These are phyloP conservation scores for Psophia crepitans DNA, from an alignment of 2,113 vertebrate genomes.

Conservation along the genomic window DNA sequence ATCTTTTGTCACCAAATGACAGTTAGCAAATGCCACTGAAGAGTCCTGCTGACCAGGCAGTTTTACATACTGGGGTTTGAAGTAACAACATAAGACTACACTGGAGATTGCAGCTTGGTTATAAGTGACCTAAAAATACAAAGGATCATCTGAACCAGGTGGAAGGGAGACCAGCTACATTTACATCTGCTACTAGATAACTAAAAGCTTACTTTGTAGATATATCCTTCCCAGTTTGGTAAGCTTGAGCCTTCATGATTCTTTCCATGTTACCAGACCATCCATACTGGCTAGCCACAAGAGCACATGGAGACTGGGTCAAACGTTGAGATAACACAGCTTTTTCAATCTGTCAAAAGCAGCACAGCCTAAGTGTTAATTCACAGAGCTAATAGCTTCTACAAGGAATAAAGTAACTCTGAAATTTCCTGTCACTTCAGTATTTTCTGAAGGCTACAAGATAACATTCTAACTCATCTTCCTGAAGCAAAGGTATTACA, in stretches of 20 bases:
- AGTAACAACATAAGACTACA: background rate
- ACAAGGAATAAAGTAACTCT: background rate
- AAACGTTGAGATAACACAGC: conserved; percentile 92
- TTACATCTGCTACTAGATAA: background rate
- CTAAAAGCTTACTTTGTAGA: conserved; percentile 87
- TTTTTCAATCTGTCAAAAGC: conserved; percentile 87
- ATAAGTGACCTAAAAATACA: background rate
- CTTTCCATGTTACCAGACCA: conserved; percentile 99
- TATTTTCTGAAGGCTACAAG: background rate
- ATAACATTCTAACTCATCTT: background rate
- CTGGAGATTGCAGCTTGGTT: background rate
- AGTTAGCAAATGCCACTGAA: background rate
- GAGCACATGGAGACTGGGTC: conserved; percentile 91
- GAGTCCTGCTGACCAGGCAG: background rate
- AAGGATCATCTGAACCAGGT: background rate
- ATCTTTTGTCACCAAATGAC: background rate
- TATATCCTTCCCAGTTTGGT: conserved; percentile 98
- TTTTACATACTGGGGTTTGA: background rate
- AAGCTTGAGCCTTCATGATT: conserved; percentile 99
- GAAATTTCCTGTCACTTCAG: background rate
- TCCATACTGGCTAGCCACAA: conserved; percentile 97
- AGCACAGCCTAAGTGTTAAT: background rate
- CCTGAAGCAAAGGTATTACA: background rate
- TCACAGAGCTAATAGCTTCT: background rate
- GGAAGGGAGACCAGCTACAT: background rate